These are phyloP conservation scores for Ptychochromis oligacanthus DNA, from an alignment of 2,113 vertebrate genomes.

Conservation along the genomic window DNA sequence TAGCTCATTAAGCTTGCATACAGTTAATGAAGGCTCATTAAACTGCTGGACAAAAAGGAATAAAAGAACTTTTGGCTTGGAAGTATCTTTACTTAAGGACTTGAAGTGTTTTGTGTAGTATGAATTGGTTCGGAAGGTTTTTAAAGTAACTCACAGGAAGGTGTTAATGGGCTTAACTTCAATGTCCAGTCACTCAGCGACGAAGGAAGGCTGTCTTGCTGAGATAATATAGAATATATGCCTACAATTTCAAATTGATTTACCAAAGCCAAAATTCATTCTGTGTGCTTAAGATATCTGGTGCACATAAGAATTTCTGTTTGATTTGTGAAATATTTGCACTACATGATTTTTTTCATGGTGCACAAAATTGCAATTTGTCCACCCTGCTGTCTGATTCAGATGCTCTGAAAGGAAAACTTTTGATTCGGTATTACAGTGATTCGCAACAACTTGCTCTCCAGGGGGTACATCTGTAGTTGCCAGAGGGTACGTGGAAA, in stretches of 20 bases:
- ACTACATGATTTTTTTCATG: background rate
- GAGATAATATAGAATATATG: conserved; percentile 4
- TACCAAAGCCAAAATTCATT: background rate
- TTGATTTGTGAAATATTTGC: background rate
- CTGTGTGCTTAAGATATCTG: background rate
- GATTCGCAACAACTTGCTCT: background rate
- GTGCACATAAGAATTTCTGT: too few species aligned
- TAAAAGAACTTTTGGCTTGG: background rate
- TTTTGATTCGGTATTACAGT: background rate
- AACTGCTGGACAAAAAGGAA: conserved; percentile 37
- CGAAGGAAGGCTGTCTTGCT: background rate
- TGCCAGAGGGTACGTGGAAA: background rate
- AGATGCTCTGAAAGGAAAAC: background rate
- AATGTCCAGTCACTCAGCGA: background rate
- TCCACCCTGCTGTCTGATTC: background rate
- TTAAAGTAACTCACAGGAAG: conserved; percentile 7
- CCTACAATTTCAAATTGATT: conserved; percentile 25
- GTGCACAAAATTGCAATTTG: conserved; percentile 14
- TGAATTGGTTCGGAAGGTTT: background rate
- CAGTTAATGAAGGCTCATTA: conserved; percentile 52
- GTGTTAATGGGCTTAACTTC: background rate
- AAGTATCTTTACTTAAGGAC: conserved; percentile 19
- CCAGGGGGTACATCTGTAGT: background rate
- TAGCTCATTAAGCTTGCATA: conserved; percentile 61
- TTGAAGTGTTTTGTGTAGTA: background rate